phyloP scores from a whole-genome alignment of 2,797 vertebrate species.

The Neosalanx taihuensis region DNA sequence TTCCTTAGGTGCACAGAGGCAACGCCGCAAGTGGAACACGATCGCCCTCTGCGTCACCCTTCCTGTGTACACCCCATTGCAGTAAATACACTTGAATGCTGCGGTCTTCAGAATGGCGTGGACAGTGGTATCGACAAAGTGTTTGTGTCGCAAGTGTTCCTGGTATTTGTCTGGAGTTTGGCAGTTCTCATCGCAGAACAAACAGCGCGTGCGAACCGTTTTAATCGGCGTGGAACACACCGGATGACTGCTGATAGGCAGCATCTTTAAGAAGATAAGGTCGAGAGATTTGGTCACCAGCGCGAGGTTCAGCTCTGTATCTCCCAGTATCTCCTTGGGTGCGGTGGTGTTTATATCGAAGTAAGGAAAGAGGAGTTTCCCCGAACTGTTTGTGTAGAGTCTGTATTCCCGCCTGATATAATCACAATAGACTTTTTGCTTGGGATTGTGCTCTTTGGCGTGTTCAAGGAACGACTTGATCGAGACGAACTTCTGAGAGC shows the following conservation, averaged over 20 bases:
- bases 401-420: conserved; percentile 87
- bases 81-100: conserved; percentile 97
- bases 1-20: conserved; percentile 85
- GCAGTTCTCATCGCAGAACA: conserved; percentile 88
- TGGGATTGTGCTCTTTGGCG: conserved; percentile 81
- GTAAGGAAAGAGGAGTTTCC: conserved; percentile 86
- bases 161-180: conserved; percentile 77
- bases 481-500: conserved; percentile 87
- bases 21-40: conserved; percentile 89
- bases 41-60: conserved; percentile 92
- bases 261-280: conserved; percentile 87
- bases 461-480: conserved; percentile 87
- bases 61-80: conserved; percentile 94
- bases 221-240: conserved; percentile 62
- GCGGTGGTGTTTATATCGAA: conserved; percentile 86
- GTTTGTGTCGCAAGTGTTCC: conserved; percentile 87
- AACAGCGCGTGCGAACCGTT: conserved; percentile 73
- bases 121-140: conserved; percentile 92
- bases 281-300: conserved; percentile 82
- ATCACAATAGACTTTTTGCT: conserved; percentile 80
- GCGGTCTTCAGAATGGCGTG: conserved; percentile 92
- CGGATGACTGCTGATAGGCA: conserved; percentile 67
- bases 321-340: conserved; percentile 85
- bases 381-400: conserved; percentile 78
- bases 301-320: conserved; percentile 86